phyloP scores from a whole-genome alignment of 2,888 invertebrate species.

The Xestia rhomboidea region DNA sequence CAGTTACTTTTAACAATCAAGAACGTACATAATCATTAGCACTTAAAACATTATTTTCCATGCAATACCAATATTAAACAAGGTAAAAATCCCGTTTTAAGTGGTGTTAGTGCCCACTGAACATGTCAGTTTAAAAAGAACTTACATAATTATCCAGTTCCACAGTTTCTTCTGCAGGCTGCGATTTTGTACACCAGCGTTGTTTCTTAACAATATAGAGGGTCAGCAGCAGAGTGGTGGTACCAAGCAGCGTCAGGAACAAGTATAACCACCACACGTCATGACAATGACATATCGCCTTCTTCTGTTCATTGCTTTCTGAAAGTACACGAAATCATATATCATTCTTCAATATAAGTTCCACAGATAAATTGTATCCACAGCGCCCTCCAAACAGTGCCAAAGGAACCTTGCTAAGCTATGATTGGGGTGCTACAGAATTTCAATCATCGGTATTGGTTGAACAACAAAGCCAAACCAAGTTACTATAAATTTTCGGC shows the following conservation, averaged over 20 bases:
- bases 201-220: not conserved
- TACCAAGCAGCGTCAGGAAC: not conserved
- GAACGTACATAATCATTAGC: too few relatives aligned
- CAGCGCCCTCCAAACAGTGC: too few relatives aligned
- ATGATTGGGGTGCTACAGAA: not conserved
- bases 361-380: too few relatives aligned
- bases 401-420: too few relatives aligned
- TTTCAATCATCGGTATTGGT: not conserved
- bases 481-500: not conserved
- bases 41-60: too few relatives aligned
- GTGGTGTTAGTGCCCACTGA: not conserved
- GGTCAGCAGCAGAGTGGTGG: not conserved
- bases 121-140: not conserved
- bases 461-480: not conserved
- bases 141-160: slow-evolving; percentile 21
- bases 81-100: not conserved
- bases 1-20: too few relatives aligned
- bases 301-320: not conserved
- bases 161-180: slow-evolving; percentile 6
- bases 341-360: not conserved
- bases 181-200: not conserved
- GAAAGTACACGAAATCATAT: slow-evolving; percentile 1
- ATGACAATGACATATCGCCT: not conserved
- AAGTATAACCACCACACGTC: slow-evolving; percentile 4
- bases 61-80: too few relatives aligned